phyloP scores from a whole-genome alignment of 2,888 invertebrate species.

The Andrena fulva region DNA sequence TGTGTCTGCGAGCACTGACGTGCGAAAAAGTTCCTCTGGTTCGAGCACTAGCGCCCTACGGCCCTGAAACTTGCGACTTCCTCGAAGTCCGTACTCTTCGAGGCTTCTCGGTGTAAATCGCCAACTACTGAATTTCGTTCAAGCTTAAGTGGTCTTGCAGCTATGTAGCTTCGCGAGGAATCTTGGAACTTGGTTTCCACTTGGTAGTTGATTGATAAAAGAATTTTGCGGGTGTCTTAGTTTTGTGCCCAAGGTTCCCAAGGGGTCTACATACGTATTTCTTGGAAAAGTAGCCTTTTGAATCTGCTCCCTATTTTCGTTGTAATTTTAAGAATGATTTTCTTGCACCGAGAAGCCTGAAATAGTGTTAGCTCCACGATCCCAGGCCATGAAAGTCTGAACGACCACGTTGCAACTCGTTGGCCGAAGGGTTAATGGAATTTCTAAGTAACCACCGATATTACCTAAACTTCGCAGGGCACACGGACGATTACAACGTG shows the following conservation, averaged over 20 bases:
- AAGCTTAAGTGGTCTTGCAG: no score
- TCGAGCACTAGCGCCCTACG: not conserved
- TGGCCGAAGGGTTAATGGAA: conserved; percentile 24
- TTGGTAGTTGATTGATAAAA: no score
- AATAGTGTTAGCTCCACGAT: not conserved
- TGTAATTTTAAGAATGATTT: not conserved
- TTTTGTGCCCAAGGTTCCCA: no score
- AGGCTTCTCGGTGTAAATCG: no score
- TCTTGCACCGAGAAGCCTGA: not conserved
- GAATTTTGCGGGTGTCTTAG: no score
- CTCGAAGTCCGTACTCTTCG: no score
- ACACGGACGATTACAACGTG: conserved; percentile 94
- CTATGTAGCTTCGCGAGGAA: no score
- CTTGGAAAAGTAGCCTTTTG: no score
- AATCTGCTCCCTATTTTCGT: no score
- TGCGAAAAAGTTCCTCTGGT: not conserved
- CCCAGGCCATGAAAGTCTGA: not conserved
- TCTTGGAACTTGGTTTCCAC: no score
- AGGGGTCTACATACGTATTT: no score
- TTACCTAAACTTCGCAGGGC: conserved; percentile 87
- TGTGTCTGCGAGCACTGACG: conserved; percentile 73
- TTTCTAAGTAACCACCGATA: conserved; percentile 23
- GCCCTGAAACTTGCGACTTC: conserved; percentile 1
- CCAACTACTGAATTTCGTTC: no score
- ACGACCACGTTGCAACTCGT: not conserved